Conservation (phyloP, 2,888 invertebrate species). For the Sabatieria punctata region DNA sequence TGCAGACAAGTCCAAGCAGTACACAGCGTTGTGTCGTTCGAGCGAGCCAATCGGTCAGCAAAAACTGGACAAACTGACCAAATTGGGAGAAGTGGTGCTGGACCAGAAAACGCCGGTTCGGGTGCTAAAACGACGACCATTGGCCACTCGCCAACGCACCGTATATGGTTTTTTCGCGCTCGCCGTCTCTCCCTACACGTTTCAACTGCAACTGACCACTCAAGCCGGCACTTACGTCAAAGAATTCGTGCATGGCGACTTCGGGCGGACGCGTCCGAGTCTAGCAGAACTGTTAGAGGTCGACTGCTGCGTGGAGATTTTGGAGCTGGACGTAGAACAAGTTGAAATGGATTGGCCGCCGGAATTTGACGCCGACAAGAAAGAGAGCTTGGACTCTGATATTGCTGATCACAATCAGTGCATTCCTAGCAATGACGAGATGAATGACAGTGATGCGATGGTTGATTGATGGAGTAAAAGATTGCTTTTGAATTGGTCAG, state of each 20-base stretch:
- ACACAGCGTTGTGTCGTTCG: constrained; percentile 25
- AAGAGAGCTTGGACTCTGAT: no score
- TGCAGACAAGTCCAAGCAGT: constrained; percentile 26
- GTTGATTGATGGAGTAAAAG: no score
- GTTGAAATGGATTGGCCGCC: constrained; percentile 55
- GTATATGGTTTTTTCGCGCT: neutral
- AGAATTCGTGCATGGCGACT: constrained; percentile 91
- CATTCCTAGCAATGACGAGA: no score
- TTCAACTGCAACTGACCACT: constrained; percentile 7
- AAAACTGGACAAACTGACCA: neutral
- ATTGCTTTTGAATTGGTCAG: no score
- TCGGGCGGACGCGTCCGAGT: constrained; percentile 65
- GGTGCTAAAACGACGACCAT: neutral
- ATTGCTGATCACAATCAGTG: no score
- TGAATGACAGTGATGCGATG: no score
- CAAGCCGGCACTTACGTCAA: constrained; percentile 55
- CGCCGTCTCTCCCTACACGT: neutral
- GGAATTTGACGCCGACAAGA: no score
- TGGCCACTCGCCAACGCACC: neutral
- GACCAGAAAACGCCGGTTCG: neutral
- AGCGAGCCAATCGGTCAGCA: constrained; percentile 14
- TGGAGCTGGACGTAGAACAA: constrained; percentile 64
- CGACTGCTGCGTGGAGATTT: constrained; percentile 48
- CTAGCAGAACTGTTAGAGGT: constrained; percentile 46
- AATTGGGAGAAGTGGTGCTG: neutral